These are phyloP conservation scores for Andrena flavipes DNA, from an alignment of 2,888 invertebrate genomes.

Conservation along the genomic window DNA sequence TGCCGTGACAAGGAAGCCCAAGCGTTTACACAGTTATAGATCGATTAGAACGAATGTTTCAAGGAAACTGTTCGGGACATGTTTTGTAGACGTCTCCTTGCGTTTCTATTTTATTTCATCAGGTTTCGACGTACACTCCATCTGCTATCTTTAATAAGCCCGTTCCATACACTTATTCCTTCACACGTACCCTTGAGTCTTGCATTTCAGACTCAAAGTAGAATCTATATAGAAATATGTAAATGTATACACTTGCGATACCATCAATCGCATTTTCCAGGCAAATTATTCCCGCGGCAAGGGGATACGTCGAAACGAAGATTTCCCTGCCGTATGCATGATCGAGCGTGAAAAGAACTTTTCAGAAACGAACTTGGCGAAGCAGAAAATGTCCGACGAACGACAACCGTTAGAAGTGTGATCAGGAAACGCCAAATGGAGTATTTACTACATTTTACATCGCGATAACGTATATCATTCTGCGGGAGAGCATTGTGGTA, in stretches of 20 bases:
- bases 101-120: not conserved
- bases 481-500: conserved; percentile 51
- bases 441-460: conserved; percentile 29
- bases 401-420: not conserved
- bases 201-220: not conserved
- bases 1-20: conserved; percentile 21
- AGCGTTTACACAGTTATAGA: not conserved
- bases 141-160: not conserved
- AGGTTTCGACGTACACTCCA: not conserved
- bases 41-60: conserved; percentile 1
- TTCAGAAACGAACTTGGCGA: not conserved
- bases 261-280: conserved; percentile 10
- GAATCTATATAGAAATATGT: not conserved
- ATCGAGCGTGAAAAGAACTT: conserved; percentile 10
- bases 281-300: conserved; percentile 19
- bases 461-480: conserved; percentile 50
- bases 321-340: conserved; percentile 9
- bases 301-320: not conserved
- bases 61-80: not conserved
- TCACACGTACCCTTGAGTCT: not conserved
- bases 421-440: conserved; percentile 10
- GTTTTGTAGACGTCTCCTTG: not conserved
- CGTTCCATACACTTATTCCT: not conserved
- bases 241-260: not conserved
- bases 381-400: not conserved